Base-by-base conservation (phyloP, 2,797 vertebrate species). In the Sitta carolinensis region DNA sequence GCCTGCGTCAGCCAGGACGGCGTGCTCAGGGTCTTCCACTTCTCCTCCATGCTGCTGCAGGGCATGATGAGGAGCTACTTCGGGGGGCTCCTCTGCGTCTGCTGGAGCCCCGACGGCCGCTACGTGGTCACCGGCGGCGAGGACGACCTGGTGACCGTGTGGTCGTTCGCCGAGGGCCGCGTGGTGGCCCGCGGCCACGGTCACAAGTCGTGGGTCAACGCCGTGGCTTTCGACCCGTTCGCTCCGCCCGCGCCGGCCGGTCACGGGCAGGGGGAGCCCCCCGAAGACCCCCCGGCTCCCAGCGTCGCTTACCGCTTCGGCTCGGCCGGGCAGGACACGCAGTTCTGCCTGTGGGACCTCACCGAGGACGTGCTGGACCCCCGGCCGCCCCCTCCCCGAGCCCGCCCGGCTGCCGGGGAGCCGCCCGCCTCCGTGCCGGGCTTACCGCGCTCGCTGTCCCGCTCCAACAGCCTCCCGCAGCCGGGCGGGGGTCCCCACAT, bases 1-100 rank as follows among this genome's bases (percentile, higher is more conserved):
- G 99, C 99, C 8, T 99, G 99, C 4, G 99, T 99, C 27, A 98
- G 99, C 77, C 99, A 99, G 95, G 99, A 99, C 1, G 99, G 99
- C 54, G 98, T 98, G 90, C 96, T 99, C 47, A 97, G 99, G 0
- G 98, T 99, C 79, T 99, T 99, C 97, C 98, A 99, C 85, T 99
- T 99, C 17, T 98, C 99, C 94, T 99, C 99, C 45, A 99, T 99
- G 99, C 98, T 99, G 90, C 98, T 99, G 13, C 98, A 98, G 29
- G 99, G 99, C 0, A 98, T 98, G 84, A 99, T 99, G 99, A 98
- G 98, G 97, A 99, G 99, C 90, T 99, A 99, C 86, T 99, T 99
- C 1, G 99, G 99, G 6, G 99, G 99, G 3, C 94, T 99, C 27
- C 98, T 99, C 4, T 99, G 99, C 0, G 98, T 99, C 27, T 99